These are phyloP conservation scores for Sardina pilchardus DNA, from an alignment of 2,113 vertebrate genomes.

Conservation along the genomic window DNA sequence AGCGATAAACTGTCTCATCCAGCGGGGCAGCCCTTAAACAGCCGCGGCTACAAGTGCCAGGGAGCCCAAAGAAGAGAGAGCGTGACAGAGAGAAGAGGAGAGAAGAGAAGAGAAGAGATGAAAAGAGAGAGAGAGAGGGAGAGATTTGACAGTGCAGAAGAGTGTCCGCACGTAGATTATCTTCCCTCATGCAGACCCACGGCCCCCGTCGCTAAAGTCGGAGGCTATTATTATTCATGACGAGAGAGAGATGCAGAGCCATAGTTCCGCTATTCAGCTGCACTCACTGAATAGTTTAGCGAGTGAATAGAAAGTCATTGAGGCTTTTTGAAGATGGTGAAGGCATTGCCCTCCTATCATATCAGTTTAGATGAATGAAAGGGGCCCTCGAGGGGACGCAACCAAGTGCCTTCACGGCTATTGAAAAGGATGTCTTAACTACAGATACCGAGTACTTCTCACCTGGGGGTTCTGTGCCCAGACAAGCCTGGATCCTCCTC, in stretches of 20 bases:
- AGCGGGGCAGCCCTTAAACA: slow-evolving; percentile 40
- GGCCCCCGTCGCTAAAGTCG: background rate
- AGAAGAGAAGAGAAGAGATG: background rate
- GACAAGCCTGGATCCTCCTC: background rate
- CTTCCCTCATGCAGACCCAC: slow-evolving; percentile 13
- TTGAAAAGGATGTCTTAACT: background rate
- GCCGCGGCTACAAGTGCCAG: slow-evolving; percentile 39
- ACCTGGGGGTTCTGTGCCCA: background rate
- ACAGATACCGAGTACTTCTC: background rate
- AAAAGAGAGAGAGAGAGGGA: background rate
- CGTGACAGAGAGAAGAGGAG: background rate
- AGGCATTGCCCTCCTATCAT: background rate
- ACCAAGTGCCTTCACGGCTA: background rate
- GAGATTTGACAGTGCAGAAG: background rate
- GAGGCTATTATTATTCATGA: slow-evolving; percentile 12
- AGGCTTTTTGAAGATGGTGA: slow-evolving; percentile 35
- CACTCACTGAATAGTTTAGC: slow-evolving; percentile 17
- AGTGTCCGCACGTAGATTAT: background rate
- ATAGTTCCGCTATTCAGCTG: slow-evolving; percentile 8
- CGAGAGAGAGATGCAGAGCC: background rate
- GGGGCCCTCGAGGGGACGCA: background rate
- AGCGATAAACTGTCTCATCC: slow-evolving; percentile 47
- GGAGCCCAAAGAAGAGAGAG: background rate
- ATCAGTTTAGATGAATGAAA: background rate
- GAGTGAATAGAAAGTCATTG: slow-evolving; percentile 19